Conservation (phyloP, 2,113 vertebrate genomes). For the Felis chaus region DNA sequence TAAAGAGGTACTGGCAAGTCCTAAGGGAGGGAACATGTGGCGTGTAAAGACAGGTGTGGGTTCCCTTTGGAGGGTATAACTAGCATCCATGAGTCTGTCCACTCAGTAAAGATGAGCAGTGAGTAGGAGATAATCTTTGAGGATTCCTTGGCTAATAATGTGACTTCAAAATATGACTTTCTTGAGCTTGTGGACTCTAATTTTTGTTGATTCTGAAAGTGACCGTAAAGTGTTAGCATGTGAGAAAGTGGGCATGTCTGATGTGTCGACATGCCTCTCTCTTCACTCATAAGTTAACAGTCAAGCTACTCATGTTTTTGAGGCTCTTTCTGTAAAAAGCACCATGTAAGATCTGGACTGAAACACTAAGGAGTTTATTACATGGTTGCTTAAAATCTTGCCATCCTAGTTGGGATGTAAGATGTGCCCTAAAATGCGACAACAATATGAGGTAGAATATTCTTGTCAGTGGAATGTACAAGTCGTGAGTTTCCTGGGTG, state of each 20-base stretch:
- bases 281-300: background rate
- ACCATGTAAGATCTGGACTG: background rate
- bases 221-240: background rate
- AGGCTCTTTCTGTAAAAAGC: background rate
- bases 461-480: too few species aligned
- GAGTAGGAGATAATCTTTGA: too few species aligned
- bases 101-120: background rate
- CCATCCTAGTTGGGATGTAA: background rate
- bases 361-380: background rate
- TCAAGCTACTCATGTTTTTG: background rate
- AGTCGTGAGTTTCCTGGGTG: background rate
- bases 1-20: background rate
- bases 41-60: accelerated
- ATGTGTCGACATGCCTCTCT: background rate
- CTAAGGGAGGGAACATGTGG: background rate
- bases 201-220: background rate
- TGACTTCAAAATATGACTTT: background rate
- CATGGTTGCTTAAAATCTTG: background rate
- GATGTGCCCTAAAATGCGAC: background rate
- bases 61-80: background rate
- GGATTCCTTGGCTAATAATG: background rate
- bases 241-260: background rate
- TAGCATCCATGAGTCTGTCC: too few species aligned
- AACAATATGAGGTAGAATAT: background rate
- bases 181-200: background rate